Percentiles rank a stretch among this genome's conserved stretches.
phyloP scores from a whole-genome alignment of 2,888 invertebrate genomes.

The Ptycholaimellus sp. region DNA sequence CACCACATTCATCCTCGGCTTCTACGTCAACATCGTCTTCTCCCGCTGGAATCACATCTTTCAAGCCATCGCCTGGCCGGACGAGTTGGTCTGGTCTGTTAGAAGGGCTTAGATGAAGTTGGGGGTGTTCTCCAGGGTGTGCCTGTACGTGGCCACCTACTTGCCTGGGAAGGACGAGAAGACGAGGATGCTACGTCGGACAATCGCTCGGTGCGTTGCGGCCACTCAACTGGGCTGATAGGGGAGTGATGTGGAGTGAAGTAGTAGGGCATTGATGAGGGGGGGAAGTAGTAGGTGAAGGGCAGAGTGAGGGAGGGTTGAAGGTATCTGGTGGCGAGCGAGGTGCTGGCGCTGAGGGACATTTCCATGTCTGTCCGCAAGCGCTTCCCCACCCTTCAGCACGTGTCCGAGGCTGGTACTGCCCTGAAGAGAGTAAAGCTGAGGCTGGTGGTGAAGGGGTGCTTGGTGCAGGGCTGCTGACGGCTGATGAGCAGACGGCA shows the following conservation, averaged over 20 bases:
- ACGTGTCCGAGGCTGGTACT: too few relatives aligned
- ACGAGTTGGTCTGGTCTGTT: conserved; percentile 3
- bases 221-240: too few relatives aligned
- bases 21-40: conserved; percentile 7
- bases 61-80: conserved; percentile 5
- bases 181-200: not conserved
- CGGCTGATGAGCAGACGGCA: conserved; percentile 23
- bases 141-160: not conserved
- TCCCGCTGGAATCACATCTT: conserved; percentile 8
- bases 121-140: not conserved
- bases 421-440: too few relatives aligned
- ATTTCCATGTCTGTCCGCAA: too few relatives aligned
- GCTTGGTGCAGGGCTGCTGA: conserved; percentile 26
- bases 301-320: too few relatives aligned
- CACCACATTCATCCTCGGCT: conserved; percentile 7
- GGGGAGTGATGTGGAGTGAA: too few relatives aligned
- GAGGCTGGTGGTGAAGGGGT: too few relatives aligned
- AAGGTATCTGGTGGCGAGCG: too few relatives aligned
- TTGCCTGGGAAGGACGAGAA: conserved; percentile 2
- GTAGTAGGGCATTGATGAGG: too few relatives aligned
- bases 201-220: conserved; percentile 6
- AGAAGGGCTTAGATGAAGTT: not conserved
- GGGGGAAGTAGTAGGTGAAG: too few relatives aligned
- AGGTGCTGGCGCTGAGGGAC: too few relatives aligned
- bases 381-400: conserved; percentile 25